phyloP scores from a whole-genome alignment of 2,888 invertebrate genomes.

The Polydrusus cervinus region DNA sequence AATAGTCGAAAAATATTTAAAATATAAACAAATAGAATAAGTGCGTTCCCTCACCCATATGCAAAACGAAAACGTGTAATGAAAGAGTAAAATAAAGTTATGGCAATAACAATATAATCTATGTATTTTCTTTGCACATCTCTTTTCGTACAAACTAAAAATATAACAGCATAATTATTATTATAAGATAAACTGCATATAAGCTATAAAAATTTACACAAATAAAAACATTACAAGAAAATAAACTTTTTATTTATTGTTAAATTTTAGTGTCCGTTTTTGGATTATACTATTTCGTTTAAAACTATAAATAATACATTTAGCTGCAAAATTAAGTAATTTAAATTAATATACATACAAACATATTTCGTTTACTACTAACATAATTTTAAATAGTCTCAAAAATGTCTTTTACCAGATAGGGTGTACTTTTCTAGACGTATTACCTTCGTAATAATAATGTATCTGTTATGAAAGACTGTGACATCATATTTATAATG shows the following conservation, averaged over 20 bases:
- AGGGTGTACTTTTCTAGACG: no score
- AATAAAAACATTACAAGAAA: constrained; percentile 57
- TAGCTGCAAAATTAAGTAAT: background rate
- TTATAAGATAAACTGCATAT: constrained; percentile 56
- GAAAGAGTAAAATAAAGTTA: constrained; percentile 44
- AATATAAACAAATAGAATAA: constrained; percentile 50
- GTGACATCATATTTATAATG: no score
- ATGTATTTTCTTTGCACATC: constrained; percentile 53
- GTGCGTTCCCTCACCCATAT: constrained; percentile 52
- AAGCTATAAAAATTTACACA: constrained; percentile 62
- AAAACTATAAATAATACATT: background rate
- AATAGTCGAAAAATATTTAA: constrained; percentile 43
- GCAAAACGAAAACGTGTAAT: constrained; percentile 45
- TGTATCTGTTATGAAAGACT: no score
- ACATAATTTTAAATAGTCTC: no score
- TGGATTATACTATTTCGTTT: constrained; percentile 8
- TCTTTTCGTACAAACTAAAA: constrained; percentile 52
- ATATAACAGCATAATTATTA: constrained; percentile 56
- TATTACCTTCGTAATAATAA: no score
- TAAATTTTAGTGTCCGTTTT: constrained; percentile 46
- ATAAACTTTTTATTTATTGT: constrained; percentile 36
- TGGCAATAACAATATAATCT: constrained; percentile 48
- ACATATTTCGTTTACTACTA: no score
- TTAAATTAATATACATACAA: no score
- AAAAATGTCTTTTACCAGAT: no score